Evolutionary conservation across 2,888 invertebrate species (phyloP).

Genomic region (Tenodera sinensis): DNA sequence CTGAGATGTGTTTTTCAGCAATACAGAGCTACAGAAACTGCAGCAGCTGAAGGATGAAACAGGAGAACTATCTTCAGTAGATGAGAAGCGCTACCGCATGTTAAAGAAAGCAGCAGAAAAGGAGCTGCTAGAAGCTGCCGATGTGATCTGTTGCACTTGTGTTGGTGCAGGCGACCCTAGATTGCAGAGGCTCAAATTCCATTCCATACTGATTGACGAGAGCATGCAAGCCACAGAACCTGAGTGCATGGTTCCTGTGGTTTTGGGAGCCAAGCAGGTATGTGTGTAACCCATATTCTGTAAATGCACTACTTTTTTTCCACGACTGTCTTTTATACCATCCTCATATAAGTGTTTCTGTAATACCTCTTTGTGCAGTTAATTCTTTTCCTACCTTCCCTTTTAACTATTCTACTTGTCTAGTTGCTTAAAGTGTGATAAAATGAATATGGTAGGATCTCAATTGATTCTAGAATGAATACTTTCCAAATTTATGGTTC

Average conservation of each 20-base stretch:
- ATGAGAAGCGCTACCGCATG: constrained; percentile 90
- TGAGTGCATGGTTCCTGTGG: constrained; percentile 98
- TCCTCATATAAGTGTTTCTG: too few relatives aligned
- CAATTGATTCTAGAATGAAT: too few relatives aligned
- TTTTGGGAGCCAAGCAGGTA: constrained; percentile 89
- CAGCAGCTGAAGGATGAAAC: constrained; percentile 97
- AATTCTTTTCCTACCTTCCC: too few relatives aligned
- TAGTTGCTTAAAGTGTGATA: too few relatives aligned
- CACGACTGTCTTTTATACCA: too few relatives aligned
- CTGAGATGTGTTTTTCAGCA: constrained; percentile 39
- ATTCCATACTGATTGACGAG: constrained; percentile 94
- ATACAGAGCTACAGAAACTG: constrained; percentile 89
- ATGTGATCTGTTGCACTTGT: constrained; percentile 98
- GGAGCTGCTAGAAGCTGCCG: constrained; percentile 88
- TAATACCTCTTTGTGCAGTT: too few relatives aligned
- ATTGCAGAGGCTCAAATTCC: constrained; percentile 88
- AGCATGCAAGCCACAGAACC: constrained; percentile 97
- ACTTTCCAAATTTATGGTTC: too few relatives aligned
- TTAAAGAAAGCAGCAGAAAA: constrained; percentile 88
- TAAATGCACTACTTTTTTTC: neutral
- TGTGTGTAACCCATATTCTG: neutral
- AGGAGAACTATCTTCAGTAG: constrained; percentile 91
- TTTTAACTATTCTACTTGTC: too few relatives aligned
- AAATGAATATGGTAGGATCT: too few relatives aligned
- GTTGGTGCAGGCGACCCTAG: constrained; percentile 97